Conservation (phyloP, 2,113 vertebrate species). For the Sylvia atricapilla region DNA sequence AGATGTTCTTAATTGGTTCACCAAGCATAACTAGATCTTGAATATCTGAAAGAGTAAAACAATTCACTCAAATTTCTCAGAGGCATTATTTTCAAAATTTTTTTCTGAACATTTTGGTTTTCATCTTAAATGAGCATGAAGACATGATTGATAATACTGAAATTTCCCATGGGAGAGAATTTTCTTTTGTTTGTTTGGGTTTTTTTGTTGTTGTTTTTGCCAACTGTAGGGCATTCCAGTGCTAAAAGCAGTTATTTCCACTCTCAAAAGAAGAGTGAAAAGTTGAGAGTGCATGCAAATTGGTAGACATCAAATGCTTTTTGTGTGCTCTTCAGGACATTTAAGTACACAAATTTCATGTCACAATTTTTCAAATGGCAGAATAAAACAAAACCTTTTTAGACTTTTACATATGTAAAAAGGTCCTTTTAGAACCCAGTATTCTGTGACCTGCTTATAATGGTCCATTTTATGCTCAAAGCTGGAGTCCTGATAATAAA, state of each 20-base stretch:
- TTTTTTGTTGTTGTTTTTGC: not conserved
- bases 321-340: conserved; percentile 1
- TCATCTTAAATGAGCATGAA: not conserved
- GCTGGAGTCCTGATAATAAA: not conserved
- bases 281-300: conserved; percentile 11
- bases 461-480: not conserved
- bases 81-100: not conserved
- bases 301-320: not conserved
- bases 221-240: not conserved
- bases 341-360: conserved; percentile 12
- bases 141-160: not conserved
- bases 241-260: not conserved
- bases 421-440: not conserved
- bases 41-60: not conserved
- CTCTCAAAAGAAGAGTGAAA: not conserved
- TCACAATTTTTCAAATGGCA: conserved; percentile 26
- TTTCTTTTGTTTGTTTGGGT: not conserved
- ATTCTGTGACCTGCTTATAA: not conserved
- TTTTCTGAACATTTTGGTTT: not conserved
- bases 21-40: not conserved
- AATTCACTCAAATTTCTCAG: not conserved
- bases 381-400: conserved; percentile 13
- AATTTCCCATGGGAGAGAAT: not conserved
- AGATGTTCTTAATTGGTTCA: not conserved
- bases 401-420: conserved; percentile 2